Conservation (phyloP, 2,888 invertebrate species). For the Caenorhabditis wallacei region DNA sequence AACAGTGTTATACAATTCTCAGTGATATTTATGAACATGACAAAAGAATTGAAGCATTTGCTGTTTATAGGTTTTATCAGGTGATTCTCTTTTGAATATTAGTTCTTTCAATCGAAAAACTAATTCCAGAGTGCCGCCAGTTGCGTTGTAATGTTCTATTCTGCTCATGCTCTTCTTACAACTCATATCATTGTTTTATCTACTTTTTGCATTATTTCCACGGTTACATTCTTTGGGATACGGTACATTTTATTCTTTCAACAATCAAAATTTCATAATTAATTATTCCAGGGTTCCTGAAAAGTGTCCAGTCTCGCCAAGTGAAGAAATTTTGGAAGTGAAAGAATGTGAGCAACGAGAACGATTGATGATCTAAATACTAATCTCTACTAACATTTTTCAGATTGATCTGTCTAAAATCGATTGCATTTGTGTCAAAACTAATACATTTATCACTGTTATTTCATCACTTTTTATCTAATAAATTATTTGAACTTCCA, state of each 20-base stretch:
- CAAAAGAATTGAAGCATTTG: slow-evolving; percentile 61
- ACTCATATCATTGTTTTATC: slow-evolving; percentile 39
- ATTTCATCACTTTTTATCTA: too few relatives aligned
- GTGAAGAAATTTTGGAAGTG: slow-evolving; percentile 6
- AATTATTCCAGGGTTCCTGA: slow-evolving; percentile 42
- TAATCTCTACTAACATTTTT: slow-evolving; percentile 9
- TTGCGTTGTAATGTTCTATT: slow-evolving; percentile 52
- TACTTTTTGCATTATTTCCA: slow-evolving; percentile 30
- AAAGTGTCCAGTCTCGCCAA: slow-evolving; percentile 15
- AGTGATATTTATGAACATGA: slow-evolving; percentile 59
- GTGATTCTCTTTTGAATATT: too few relatives aligned
- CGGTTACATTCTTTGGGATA: slow-evolving; percentile 53
- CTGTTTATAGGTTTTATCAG: slow-evolving; percentile 63
- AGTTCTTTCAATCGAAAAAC: neutral
- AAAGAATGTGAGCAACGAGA: slow-evolving; percentile 27
- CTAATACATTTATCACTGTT: too few relatives aligned
- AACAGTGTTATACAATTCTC: slow-evolving; percentile 63
- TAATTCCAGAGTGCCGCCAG: slow-evolving; percentile 53
- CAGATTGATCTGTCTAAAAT: slow-evolving; percentile 11
- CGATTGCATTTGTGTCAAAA: neutral
- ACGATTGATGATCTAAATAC: neutral
- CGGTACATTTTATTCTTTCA: slow-evolving; percentile 31
- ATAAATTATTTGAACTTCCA: too few relatives aligned
- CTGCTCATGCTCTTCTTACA: slow-evolving; percentile 29
- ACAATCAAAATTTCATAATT: neutral